phyloP scores from a whole-genome alignment of 2,888 invertebrate genomes.

The Beris chalybata region DNA sequence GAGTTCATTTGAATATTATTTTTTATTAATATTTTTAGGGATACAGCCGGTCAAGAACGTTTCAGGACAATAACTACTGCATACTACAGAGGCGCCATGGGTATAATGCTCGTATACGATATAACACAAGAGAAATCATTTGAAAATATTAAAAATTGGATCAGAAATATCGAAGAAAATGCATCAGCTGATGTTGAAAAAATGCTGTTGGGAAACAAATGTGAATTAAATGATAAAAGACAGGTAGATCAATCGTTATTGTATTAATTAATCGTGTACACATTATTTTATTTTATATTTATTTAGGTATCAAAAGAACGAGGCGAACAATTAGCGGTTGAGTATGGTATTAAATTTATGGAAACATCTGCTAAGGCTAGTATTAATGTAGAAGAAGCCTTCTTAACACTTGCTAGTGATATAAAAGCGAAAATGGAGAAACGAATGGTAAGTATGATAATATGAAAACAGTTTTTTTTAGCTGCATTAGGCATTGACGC shows the following conservation, averaged over 20 bases:
- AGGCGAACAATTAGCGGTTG: constrained; percentile 95
- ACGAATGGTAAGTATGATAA: constrained; percentile 92
- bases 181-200: constrained; percentile 98
- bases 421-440: constrained; percentile 98
- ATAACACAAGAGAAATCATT: constrained; percentile 99
- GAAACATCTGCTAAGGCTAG: constrained; percentile 99
- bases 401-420: constrained; percentile 95
- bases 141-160: constrained; percentile 99
- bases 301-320: constrained; percentile 85
- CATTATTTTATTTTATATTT: constrained; percentile 24
- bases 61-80: constrained; percentile 99
- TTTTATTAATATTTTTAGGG: constrained; percentile 64
- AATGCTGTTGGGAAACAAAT: constrained; percentile 99
- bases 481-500: too few relatives aligned
- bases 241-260: constrained; percentile 62
- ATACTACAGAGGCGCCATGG: constrained; percentile 99
- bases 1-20: background rate
- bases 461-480: background rate
- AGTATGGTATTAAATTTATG: constrained; percentile 98
- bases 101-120: constrained; percentile 99
- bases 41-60: constrained; percentile 98
- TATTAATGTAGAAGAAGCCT: constrained; percentile 96
- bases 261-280: background rate
- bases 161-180: constrained; percentile 98
- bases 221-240: constrained; percentile 94